Evolutionary conservation across 2,797 vertebrate species (phyloP).

Genomic region (Spondyliosoma cantharus): DNA sequence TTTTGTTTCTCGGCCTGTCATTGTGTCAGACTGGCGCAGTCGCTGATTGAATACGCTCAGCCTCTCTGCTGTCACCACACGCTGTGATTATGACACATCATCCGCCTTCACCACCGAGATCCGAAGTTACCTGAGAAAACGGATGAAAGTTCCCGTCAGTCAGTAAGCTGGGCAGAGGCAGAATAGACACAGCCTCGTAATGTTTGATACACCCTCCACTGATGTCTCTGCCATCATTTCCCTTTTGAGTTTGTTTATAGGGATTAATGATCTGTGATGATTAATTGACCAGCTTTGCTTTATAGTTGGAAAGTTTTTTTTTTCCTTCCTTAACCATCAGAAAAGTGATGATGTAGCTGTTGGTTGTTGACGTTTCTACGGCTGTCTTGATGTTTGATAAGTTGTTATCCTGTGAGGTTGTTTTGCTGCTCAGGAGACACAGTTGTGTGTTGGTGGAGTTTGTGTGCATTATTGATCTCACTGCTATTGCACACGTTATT

Average conservation of each 20-base stretch:
- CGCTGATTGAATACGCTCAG: conserved; percentile 14
- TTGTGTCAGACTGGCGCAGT: conserved; percentile 34
- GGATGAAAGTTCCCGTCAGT: conserved; percentile 14
- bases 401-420: not conserved
- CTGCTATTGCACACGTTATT: conserved; percentile 29
- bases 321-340: not conserved
- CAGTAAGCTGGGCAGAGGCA: not conserved
- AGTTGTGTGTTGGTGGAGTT: conserved; percentile 9
- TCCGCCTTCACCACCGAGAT: conserved; percentile 12
- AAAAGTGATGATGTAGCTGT: not conserved
- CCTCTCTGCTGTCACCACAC: conserved; percentile 47
- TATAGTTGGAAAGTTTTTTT: not conserved
- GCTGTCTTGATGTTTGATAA: not conserved
- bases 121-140: conserved; percentile 21
- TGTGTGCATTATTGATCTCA: conserved; percentile 61
- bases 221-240: not conserved
- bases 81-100: conserved; percentile 60
- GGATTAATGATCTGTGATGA: not conserved
- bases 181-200: not conserved
- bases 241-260: not conserved
- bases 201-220: not conserved
- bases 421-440: conserved; percentile 34
- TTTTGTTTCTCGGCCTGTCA: conserved; percentile 28
- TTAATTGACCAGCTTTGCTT: not conserved
- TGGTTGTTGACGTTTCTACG: not conserved